Evolutionary conservation across 2,113 vertebrate genomes (phyloP), one percentile per base, ranked within the genome.

Genomic region (Heterotilapia buettikoferi): DNA sequence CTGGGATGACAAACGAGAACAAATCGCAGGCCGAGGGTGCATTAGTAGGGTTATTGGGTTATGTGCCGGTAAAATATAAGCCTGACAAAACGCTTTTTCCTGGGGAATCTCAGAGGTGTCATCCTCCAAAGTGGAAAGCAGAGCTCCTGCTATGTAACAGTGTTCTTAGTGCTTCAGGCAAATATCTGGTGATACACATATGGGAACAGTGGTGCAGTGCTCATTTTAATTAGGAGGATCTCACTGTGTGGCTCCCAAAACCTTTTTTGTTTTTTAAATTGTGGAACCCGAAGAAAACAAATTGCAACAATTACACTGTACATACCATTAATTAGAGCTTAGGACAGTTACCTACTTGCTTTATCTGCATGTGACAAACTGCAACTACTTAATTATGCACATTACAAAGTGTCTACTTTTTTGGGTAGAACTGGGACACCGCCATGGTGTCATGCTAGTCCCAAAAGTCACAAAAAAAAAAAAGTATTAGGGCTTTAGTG

Each of bases 1-100:
- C 85, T 68, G 59, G 18, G n/a, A 47, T 91, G 94, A 94, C 94
- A 93, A 94, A 94, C 68, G 76, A 93, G 92, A 92, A 94, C 89
- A 92, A 92, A 93, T 91, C 9, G n/a, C 92, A 81, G 84, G 84
- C 91, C 86, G 45, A 54, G 79, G 80, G 87, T 92, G 84, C 93
- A 90, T 93, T 89, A 90, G 86, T 18, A 11, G 88, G 93, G 88
- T 90, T 91, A 92, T 93, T 88, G 88, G 88, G 86, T 93, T 90
- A 90, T 82, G 82, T 84, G 84, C 29, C n/a, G 3, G 86, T 85
- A 92, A 90, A 94, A 93, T 84, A 86, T 57, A 86, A 76, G 80
- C 79, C 88, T 86, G 92, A 92, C 92, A 92, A 90, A 93, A 91
- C 18, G 61, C 54, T 61, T 81, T 85, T 89, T 92, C 90, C 81